phyloP scores from a whole-genome alignment of 2,888 invertebrate species.

The Micoletzkya japonica region DNA sequence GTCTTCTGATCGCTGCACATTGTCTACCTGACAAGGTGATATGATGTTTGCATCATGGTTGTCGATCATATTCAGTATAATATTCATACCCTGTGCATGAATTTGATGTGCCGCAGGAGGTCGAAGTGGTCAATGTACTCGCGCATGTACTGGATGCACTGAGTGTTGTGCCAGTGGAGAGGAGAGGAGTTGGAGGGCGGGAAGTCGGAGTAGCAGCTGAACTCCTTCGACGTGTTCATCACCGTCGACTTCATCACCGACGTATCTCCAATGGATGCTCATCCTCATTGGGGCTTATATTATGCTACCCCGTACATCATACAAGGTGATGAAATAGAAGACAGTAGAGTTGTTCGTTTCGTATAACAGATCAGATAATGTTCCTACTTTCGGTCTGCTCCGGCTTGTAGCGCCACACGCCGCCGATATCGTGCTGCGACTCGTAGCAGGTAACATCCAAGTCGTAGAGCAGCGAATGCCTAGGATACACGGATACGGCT shows the following conservation, averaged over 20 bases:
- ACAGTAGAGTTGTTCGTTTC: neutral
- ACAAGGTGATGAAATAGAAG: too few relatives aligned
- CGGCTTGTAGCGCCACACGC: conserved; percentile 62
- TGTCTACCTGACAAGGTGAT: conserved; percentile 24
- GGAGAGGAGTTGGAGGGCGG: conserved; percentile 66
- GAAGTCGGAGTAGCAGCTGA: conserved; percentile 65
- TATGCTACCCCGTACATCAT: too few relatives aligned
- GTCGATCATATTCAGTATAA: too few relatives aligned
- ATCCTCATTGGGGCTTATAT: too few relatives aligned
- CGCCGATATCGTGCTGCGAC: conserved; percentile 61
- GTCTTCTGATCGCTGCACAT: conserved; percentile 53
- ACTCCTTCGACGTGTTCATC: conserved; percentile 65
- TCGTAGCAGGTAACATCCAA: conserved; percentile 64
- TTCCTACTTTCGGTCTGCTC: conserved; percentile 40
- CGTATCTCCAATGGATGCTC: conserved; percentile 48
- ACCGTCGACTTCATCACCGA: conserved; percentile 64
- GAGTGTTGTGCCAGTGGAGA: conserved; percentile 66
- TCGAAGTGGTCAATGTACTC: conserved; percentile 54
- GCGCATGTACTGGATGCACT: conserved; percentile 41
- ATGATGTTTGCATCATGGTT: too few relatives aligned
- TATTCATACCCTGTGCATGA: conserved; percentile 35
- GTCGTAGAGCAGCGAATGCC: conserved; percentile 53
- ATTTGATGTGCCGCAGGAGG: conserved; percentile 49
- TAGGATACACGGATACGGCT: too few relatives aligned
- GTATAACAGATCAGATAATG: too few relatives aligned